Conservation (phyloP, 2,797 vertebrate genomes). For the Chiroxiphia lanceolata region DNA sequence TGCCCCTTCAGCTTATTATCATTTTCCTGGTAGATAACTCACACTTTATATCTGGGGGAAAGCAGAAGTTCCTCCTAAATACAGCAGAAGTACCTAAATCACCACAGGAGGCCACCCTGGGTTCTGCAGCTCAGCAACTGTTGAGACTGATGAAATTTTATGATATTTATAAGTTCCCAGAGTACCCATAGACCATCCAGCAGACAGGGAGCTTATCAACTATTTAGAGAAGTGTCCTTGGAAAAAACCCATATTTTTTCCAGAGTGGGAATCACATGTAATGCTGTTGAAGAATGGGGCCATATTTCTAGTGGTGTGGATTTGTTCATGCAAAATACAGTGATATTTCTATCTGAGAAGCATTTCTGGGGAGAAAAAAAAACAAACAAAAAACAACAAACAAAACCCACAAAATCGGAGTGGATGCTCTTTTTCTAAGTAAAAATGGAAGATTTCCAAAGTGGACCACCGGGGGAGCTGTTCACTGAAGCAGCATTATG, state of each 20-base stretch:
- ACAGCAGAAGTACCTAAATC: background rate
- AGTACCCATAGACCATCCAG: background rate
- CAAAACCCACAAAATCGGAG: background rate
- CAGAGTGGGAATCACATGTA: background rate
- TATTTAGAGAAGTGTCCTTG: background rate
- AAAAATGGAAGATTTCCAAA: slow-evolving; percentile 43
- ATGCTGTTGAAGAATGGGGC: background rate
- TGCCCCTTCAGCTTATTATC: background rate
- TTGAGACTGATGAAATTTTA: background rate
- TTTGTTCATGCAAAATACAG: slow-evolving; percentile 18
- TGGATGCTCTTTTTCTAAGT: background rate
- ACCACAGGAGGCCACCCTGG: background rate
- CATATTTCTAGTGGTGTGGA: background rate
- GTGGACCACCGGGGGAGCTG: slow-evolving; percentile 37
- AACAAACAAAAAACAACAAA: no score
- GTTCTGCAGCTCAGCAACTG: background rate
- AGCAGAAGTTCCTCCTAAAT: background rate
- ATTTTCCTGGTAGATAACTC: background rate
- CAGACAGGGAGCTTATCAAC: slow-evolving; percentile 9
- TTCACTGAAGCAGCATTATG: background rate
- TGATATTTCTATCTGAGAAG: background rate
- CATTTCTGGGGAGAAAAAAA: background rate
- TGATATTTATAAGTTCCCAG: background rate
- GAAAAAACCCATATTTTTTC: background rate
- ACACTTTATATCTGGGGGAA: background rate